These are phyloP conservation scores for Endomychus coccineus DNA, from an alignment of 2,888 invertebrate species.

Conservation along the genomic window DNA sequence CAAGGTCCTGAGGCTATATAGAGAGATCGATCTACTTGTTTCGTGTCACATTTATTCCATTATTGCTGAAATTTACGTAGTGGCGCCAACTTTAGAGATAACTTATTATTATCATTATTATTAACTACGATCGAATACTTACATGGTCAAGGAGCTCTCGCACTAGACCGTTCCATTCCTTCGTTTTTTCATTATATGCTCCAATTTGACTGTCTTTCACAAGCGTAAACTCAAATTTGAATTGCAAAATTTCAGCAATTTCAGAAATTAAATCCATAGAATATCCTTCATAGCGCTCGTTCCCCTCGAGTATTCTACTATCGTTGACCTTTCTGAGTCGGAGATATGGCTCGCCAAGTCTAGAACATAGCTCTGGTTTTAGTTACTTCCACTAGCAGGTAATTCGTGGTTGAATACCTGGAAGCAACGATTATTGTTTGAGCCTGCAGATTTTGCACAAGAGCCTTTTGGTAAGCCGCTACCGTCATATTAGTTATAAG, in stretches of 20 bases:
- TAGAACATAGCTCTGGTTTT: too few species aligned
- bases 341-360: constrained; percentile 67
- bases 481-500: constrained; percentile 36
- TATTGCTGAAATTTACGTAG: too few species aligned
- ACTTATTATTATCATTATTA: too few species aligned
- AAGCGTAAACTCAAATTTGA: constrained; percentile 59
- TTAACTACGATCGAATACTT: too few species aligned
- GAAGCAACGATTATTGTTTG: constrained; percentile 54
- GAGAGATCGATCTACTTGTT: too few species aligned
- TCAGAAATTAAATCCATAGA: constrained; percentile 83
- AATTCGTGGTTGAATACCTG: too few species aligned
- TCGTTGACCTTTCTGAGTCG: constrained; percentile 51
- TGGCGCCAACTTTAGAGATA: too few species aligned
- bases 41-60: too few species aligned
- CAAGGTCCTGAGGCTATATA: too few species aligned
- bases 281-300: constrained; percentile 79
- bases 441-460: constrained; percentile 46
- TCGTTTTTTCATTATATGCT: constrained; percentile 58
- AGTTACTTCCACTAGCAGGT: too few species aligned
- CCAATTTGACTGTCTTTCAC: constrained; percentile 67
- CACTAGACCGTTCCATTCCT: constrained; percentile 72
- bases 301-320: constrained; percentile 59
- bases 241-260: constrained; percentile 52
- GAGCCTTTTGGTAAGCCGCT: constrained; percentile 35
- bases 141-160: constrained; percentile 69